phyloP scores from a whole-genome alignment of 2,797 vertebrate species.

The Poeciliopsis presidionis region DNA sequence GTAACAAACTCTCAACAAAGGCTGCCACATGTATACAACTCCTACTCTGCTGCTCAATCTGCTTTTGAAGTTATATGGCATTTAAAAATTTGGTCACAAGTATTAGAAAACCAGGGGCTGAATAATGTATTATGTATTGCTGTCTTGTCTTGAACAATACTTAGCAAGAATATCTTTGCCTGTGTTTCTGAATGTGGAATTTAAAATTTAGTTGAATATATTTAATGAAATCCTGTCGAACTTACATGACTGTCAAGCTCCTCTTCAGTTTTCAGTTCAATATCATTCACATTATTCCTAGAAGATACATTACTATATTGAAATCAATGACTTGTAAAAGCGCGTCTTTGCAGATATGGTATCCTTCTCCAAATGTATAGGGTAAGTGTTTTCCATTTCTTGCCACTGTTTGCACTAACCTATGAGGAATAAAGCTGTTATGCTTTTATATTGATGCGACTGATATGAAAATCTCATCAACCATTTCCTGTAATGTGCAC shows the following conservation, averaged over 20 bases:
- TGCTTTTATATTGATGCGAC: background rate
- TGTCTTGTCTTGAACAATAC: background rate
- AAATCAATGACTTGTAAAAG: conserved; percentile 1
- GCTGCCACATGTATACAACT: background rate
- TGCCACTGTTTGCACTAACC: background rate
- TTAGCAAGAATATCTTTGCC: background rate
- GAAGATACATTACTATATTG: background rate
- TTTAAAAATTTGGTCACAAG: background rate
- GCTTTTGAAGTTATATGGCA: background rate
- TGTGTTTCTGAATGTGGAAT: background rate
- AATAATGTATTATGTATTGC: background rate
- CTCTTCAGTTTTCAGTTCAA: background rate
- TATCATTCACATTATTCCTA: background rate
- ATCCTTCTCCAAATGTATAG: background rate
- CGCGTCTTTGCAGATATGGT: background rate
- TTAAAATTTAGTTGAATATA: background rate
- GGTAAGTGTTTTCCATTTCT: background rate
- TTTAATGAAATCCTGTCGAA: background rate
- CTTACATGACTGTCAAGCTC: background rate
- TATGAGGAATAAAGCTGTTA: background rate
- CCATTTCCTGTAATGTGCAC: background rate
- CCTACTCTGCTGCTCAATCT: background rate
- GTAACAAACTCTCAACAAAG: background rate
- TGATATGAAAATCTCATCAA: background rate
- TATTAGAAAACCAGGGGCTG: background rate